Conservation (phyloP, 2,888 invertebrate genomes). For the Tipula confusa region DNA sequence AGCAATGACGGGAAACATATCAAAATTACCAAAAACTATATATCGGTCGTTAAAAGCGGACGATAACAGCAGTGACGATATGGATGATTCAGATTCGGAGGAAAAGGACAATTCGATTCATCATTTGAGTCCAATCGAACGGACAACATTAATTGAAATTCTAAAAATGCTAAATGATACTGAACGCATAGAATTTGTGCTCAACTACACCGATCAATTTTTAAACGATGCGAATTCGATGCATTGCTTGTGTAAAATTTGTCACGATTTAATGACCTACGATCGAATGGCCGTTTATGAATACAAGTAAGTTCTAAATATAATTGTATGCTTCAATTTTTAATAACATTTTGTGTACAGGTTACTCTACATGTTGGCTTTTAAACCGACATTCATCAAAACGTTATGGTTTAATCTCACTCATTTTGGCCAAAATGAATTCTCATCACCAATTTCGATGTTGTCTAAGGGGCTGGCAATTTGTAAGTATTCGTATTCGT, state of each 20-base stretch:
- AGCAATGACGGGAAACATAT: constrained; percentile 45
- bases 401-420: constrained; percentile 62
- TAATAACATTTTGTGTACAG: constrained; percentile 46
- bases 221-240: constrained; percentile 54
- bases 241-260: constrained; percentile 68
- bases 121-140: constrained; percentile 41
- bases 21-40: constrained; percentile 43
- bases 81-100: constrained; percentile 42
- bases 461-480: constrained; percentile 49
- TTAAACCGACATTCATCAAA: constrained; percentile 72
- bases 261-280: constrained; percentile 77
- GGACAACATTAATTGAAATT: constrained; percentile 43
- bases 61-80: constrained; percentile 38
- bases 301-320: constrained; percentile 59
- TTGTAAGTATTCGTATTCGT: constrained; percentile 48
- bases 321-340: constrained; percentile 29
- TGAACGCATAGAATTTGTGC: constrained; percentile 54
- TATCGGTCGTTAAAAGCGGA: constrained; percentile 39
- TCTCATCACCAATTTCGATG: constrained; percentile 47
- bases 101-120: constrained; percentile 37
- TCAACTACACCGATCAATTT: constrained; percentile 47
- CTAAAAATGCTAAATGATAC: constrained; percentile 64
- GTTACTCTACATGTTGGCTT: constrained; percentile 72
- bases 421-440: constrained; percentile 47
- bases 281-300: constrained; percentile 79